Base-by-base conservation (phyloP, 2,888 invertebrate genomes). In the Theodoxus fluviatilis region DNA sequence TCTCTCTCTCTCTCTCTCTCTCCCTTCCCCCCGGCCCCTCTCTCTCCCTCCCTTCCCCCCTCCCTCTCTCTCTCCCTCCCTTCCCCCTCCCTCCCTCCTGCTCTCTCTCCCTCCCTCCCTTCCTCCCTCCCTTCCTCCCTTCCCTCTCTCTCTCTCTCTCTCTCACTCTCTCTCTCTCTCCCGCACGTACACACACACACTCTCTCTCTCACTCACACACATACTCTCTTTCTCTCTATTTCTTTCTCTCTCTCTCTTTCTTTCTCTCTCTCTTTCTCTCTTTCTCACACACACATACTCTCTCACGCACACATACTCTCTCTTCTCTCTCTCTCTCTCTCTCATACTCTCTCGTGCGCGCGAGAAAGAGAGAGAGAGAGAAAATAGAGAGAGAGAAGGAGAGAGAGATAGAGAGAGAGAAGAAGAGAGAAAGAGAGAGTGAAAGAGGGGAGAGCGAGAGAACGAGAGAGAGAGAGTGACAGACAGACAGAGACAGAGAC, bases 401-500 rank as follows among this genome's bases (percentile, higher is more conserved):
- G 15, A 22, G 49, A 49, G 33, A 31, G 33, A 33, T 28, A 22
- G 18, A 35, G 22, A 3, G 22, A n/a, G 1, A n/a, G 15, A 28
- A 37, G 12, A 33, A 3, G 28, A 59, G 12, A 59, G 31, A 43
- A 22, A 68, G 40, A 59, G 2, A 43, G 40, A 63, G 18, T 22
- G 55, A 43, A 33, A 47, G 55, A 43, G n/a, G n/a, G n/a, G n/a
- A n/a, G 18, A 35, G 22, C 12, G 22, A n/a, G 1, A n/a, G 15
- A 28, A 37, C 31, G 22, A 3, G 28, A 59, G 12, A 59, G 31
- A 43, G 25, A 68, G 40, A 59, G 2, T 35, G 40, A 63, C 25
- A 33, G 55, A 43, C 47, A 47, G 55, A 43, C 49, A 31, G 49
- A 61, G 37, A 63, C 33, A 35, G 38, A 64, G 28, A 49, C 52